Base-by-base conservation (phyloP, 2,797 vertebrate genomes). In the Acanthopagrus latus region DNA sequence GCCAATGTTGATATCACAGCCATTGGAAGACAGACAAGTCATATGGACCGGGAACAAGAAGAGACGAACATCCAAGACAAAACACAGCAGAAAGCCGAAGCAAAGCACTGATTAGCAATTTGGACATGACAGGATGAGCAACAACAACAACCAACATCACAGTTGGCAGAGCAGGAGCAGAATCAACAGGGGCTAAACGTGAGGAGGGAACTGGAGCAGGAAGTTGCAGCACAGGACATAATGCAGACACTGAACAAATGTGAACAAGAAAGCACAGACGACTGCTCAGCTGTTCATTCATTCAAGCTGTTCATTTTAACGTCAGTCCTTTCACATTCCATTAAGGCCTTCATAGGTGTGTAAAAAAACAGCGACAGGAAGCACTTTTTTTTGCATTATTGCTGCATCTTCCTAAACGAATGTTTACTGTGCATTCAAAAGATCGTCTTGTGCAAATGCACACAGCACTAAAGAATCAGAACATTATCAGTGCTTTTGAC, bases 31-130 rank as follows among this genome's bases (percentile, higher is more conserved):
- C 83, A 89, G 89, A 92, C 88, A 82, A 80, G 86, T 80, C 51
- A 73, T 55, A 82, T 54, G 65, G 84, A 87, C 88, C 91, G 81
- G 86, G 82, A 87, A 94, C 93, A 93, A 89, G 95, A 96, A 95
- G 84, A 92, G 95, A 97, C 96, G 57, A 87, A 94, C 93, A 93
- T 86, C 75, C 78, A 91, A 52, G 91, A 96, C 93, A 97, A 96
- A 95, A 97, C 90, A 95, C 89, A 98, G 96, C 96, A 99, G 97
- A 99, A 96, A 97, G 96, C 95, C 96, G 95, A 97, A 96, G 97
- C 96, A 98, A 96, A 97, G 97, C 97, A 96, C 95, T 97, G 95
- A 97, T 98, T 98, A 99, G 97, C 96, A 87, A 93, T 93, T 93
- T 90, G 88, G 90, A 94, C 89, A 93, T 80, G 90, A 94, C 85